Evolutionary conservation across 2,797 vertebrate species (phyloP).

Genomic region (Myotis pilosus): DNA sequence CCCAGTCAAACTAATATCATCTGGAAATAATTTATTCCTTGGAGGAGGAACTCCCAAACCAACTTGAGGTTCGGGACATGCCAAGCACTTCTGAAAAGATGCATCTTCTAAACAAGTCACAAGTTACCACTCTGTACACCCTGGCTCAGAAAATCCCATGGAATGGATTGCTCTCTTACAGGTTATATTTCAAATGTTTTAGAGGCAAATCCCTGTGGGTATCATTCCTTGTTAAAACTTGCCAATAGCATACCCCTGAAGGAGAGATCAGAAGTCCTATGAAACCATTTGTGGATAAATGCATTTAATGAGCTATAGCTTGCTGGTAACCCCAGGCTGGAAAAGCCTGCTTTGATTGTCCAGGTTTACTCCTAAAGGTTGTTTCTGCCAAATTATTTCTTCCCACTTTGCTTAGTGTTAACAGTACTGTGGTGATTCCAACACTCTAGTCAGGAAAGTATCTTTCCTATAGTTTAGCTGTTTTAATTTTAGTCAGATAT

Average conservation of each 20-base stretch:
- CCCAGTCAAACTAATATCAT: background rate
- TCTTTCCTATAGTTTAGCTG: background rate
- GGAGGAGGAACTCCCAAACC: background rate
- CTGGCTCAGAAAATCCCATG: background rate
- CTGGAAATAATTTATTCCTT: slow-evolving; percentile 53
- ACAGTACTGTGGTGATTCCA: background rate
- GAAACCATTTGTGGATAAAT: background rate
- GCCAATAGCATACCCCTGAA: background rate
- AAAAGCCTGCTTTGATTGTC: background rate
- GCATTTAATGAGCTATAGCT: background rate
- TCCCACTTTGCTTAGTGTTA: background rate
- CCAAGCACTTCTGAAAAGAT: background rate
- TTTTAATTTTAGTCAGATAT: background rate
- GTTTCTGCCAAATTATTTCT: background rate
- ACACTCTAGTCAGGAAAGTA: background rate
- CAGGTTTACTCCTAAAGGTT: background rate
- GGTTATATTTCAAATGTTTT: background rate
- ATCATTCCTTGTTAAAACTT: background rate
- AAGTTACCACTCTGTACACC: background rate
- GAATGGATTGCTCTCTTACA: background rate
- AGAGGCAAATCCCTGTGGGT: background rate
- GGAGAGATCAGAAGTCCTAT: background rate
- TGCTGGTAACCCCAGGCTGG: background rate
- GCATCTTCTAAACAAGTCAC: background rate
- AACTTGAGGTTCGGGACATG: background rate